Evolutionary conservation across 2,113 vertebrate genomes (phyloP), one percentile per base, ranked within the genome.

Genomic region (pig (Sus scrofa)): DNA sequence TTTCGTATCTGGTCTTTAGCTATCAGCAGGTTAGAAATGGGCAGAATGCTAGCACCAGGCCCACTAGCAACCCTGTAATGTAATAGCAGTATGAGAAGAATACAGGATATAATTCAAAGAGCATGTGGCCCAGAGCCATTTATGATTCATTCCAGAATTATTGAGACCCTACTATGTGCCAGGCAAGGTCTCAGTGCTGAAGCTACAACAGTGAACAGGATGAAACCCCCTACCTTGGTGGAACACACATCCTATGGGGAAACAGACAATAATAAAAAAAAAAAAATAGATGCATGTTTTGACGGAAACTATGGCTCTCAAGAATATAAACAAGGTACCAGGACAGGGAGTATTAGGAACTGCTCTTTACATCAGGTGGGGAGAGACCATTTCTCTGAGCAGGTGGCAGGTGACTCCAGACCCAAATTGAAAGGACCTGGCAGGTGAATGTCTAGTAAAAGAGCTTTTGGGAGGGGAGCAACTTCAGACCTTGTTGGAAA

Each of bases 401-500:
- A 77, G 24, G n/a, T 34, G 3, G 37, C 63, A 2, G 58, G 20
- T 73, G 56, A 86, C 54, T 54, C 20, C 10, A 86, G 83, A 74
- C 30, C 44, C 26, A 81, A 83, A 39, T 12, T 62, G 24, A 89
- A 56, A 19, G 32, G 4, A 11, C 39, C 68, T 32, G 14, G 8
- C 37, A 16, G 1, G 0, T 19, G 56, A 78, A 18, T 44, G 39
- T 54, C 1, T 62, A 15, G 56, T 65, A 7, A 91, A 93, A 88
- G 71, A 39, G 20, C 50, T 22, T 79, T 70, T 7, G 20, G n/a
- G 34, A 16, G 62, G 30, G 18, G 30, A 63, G 27, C 32, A 73
- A 15, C 7, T 62, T 95, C 39, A 68, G 73, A 34, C 32, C 24
- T 74, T 26, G 16, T 18, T 75, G 71, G 90, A 79, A 74, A 94